Base-by-base conservation (phyloP, 2,113 vertebrate genomes). In the Cyprinus carpio region DNA sequence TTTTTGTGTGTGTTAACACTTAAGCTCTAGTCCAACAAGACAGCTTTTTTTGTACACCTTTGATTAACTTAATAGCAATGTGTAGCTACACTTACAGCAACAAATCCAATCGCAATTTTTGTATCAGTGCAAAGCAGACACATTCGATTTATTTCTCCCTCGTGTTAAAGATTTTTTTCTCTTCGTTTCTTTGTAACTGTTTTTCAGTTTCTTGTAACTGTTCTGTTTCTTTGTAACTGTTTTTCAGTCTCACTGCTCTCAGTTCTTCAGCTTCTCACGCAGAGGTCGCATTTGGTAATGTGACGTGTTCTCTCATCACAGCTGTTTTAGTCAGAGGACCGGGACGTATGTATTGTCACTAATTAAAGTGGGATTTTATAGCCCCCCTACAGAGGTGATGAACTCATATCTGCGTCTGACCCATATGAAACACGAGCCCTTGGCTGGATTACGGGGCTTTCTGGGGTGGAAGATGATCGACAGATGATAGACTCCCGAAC, bases 401-500 rank as follows among this genome's bases (percentile, higher is more conserved):
- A 91, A 89, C 92, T 90, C 92, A 90, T 93, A 91, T 92, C 92
- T 92, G 86, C 82, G 75, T 87, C 88, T 93, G 92, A 93, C 90
- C 90, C 88, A 87, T 85, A 46, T 93, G 94, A 93, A 94, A 95
- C 91, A 84, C 43, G 86, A 94, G 87, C 88, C 88, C 67, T 29
- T 58, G 87, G 87, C 67, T n/a, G 92, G 92, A 93, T 94, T 94
- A 94, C 91, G 90, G 93, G 92, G 92, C 91, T 94, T 91, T 90
- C 90, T 91, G 83, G 82, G 40, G 87, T 88, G 65, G 84, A 46
- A 76, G 80, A 60, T 80, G 84, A 89, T 87, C 60, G 65, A 64
- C 29, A 78, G 51, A 77, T 12, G 58, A 89, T 84, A 71, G 40
- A 82, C 65, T 72, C 46, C 29, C 11, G 72, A 69, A 20, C 4